phyloP scores from a whole-genome alignment of 2,888 invertebrate genomes.

The Lithophane socia region DNA sequence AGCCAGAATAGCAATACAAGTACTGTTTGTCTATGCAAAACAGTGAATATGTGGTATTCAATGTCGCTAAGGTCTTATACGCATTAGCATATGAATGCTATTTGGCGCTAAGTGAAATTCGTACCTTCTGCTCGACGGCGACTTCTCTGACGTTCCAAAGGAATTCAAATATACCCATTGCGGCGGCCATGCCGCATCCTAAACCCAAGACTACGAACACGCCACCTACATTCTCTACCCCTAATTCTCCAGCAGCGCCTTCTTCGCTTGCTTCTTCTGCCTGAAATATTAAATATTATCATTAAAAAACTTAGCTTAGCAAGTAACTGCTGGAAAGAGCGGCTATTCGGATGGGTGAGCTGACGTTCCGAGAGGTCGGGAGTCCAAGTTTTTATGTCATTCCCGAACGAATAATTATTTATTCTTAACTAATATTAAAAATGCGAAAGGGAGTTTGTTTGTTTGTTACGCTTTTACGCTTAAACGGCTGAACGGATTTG shows the following conservation, averaged over 20 bases:
- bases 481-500: too few relatives aligned
- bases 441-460: too few relatives aligned
- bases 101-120: constrained; percentile 44
- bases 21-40: constrained; percentile 33
- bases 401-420: not conserved
- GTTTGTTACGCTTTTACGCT: too few relatives aligned
- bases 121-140: constrained; percentile 94
- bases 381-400: not conserved
- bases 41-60: constrained; percentile 27
- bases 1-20: constrained; percentile 20
- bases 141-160: constrained; percentile 96
- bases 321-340: not conserved
- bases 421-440: too few relatives aligned
- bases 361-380: too few relatives aligned
- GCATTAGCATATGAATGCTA: constrained; percentile 54
- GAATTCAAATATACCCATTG: constrained; percentile 96
- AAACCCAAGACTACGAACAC: constrained; percentile 96
- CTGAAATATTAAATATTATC: constrained; percentile 63
- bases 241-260: constrained; percentile 91
- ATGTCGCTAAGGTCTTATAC: constrained; percentile 28
- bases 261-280: constrained; percentile 79
- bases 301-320: not conserved
- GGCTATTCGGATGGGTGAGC: not conserved
- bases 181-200: constrained; percentile 93
- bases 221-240: constrained; percentile 97